Conservation (phyloP, 1,140 invertebrate species). For the Ceratosolen fusciceps region DNA sequence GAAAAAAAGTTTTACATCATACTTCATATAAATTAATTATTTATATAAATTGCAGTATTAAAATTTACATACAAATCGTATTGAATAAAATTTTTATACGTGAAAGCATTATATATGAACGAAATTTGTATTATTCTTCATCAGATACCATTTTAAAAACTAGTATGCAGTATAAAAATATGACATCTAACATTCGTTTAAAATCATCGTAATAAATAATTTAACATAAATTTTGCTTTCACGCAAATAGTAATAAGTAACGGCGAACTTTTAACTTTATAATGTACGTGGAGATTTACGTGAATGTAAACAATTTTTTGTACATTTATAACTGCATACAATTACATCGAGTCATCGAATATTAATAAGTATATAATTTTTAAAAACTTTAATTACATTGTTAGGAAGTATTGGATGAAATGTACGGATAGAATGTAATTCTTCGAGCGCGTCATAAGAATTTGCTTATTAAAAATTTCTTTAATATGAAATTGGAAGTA, state of each 20-base stretch:
- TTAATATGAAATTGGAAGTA: background rate
- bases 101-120: constrained; percentile 49
- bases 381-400: background rate
- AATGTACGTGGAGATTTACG: constrained; percentile 8
- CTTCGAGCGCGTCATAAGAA: too few relatives aligned
- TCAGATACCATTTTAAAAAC: constrained; percentile 8
- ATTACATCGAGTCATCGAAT: background rate
- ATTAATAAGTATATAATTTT: background rate
- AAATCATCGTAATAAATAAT: constrained; percentile 21
- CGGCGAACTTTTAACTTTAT: constrained; percentile 8
- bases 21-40: too few relatives aligned
- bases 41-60: background rate
- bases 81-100: constrained; percentile 37
- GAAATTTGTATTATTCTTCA: constrained; percentile 41
- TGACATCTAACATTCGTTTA: constrained; percentile 9
- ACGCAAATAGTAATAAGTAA: background rate
- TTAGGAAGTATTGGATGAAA: too few relatives aligned
- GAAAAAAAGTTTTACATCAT: constrained; percentile 29
- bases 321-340: background rate
- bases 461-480: background rate
- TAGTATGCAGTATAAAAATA: background rate
- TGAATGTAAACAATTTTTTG: constrained; percentile 8
- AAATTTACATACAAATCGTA: constrained; percentile 42
- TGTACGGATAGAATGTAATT: too few relatives aligned
- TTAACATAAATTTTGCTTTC: background rate